phyloP scores from a whole-genome alignment of 2,888 invertebrate genomes.

The Brachypalpus laphriformis region DNA sequence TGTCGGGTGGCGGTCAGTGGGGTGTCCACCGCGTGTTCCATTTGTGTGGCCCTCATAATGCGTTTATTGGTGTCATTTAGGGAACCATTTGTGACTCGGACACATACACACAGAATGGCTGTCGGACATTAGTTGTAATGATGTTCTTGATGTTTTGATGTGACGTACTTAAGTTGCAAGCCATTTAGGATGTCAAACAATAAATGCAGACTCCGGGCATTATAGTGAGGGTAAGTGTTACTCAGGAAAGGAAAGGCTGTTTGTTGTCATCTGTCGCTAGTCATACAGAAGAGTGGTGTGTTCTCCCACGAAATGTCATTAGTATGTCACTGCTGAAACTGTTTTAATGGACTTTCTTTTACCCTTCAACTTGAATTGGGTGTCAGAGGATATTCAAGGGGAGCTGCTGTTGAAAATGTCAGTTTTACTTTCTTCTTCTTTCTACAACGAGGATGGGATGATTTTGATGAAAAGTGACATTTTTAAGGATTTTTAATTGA shows the following conservation, averaged over 20 bases:
- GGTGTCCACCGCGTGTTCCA: constrained; percentile 36
- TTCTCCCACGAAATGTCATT: constrained; percentile 71
- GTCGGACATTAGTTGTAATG: constrained; percentile 43
- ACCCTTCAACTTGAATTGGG: not conserved
- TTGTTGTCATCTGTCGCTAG: constrained; percentile 49
- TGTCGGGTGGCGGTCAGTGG: not conserved
- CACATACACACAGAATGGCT: constrained; percentile 1
- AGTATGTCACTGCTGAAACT: constrained; percentile 22
- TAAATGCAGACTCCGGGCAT: constrained; percentile 45
- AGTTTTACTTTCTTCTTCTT: not conserved
- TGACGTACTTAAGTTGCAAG: constrained; percentile 42
- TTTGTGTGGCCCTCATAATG: constrained; percentile 62
- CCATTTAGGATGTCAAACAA: constrained; percentile 60
- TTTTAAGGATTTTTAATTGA: constrained; percentile 68
- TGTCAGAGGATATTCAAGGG: not conserved
- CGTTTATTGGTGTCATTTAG: constrained; percentile 57
- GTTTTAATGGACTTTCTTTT: constrained; percentile 54
- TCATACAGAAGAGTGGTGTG: not conserved
- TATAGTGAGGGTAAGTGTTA: constrained; percentile 28
- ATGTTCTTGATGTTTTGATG: constrained; percentile 29
- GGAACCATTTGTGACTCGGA: constrained; percentile 27
- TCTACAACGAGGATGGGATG: not conserved
- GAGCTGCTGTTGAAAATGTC: not conserved
- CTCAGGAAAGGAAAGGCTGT: constrained; percentile 1
- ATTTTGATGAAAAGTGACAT: constrained; percentile 59